Conservation (phyloP, 2,888 invertebrate species). For the Zygogramma bicolorata region DNA sequence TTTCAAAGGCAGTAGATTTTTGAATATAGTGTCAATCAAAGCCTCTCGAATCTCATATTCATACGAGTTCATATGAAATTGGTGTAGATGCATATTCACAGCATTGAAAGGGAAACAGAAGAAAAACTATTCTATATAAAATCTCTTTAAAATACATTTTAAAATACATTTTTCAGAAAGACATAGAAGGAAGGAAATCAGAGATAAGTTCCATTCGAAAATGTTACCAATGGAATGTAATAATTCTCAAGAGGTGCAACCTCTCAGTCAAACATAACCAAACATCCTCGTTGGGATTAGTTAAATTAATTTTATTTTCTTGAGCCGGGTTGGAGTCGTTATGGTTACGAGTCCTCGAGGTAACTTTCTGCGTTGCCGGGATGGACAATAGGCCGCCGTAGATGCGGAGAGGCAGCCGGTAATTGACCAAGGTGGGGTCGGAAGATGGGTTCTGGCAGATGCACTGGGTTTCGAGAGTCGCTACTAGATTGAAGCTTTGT, state of each 20-base stretch:
- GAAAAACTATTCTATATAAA: too few species aligned
- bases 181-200: too few species aligned
- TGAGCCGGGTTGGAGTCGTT: slow-evolving; percentile 54
- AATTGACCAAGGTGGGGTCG: slow-evolving; percentile 57
- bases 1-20: too few species aligned
- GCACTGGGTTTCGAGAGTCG: slow-evolving; percentile 30
- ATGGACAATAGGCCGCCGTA: slow-evolving; percentile 55
- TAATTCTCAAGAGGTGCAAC: background rate
- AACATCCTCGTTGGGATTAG: slow-evolving; percentile 47
- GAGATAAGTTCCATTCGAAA: too few species aligned
- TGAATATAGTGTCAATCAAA: too few species aligned
- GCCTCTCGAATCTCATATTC: too few species aligned
- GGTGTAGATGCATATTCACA: too few species aligned
- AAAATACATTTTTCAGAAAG: too few species aligned
- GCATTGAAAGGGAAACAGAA: too few species aligned
- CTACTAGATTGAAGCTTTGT: slow-evolving; percentile 24
- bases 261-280: background rate
- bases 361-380: slow-evolving; percentile 32
- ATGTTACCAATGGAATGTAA: too few species aligned
- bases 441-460: slow-evolving; percentile 41
- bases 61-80: too few species aligned
- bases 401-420: slow-evolving; percentile 59
- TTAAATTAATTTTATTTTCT: slow-evolving; percentile 59
- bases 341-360: slow-evolving; percentile 54
- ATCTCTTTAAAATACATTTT: too few species aligned